These are phyloP conservation scores for Coregonus suidteri DNA, from an alignment of 2,797 vertebrate species.

Conservation along the genomic window DNA sequence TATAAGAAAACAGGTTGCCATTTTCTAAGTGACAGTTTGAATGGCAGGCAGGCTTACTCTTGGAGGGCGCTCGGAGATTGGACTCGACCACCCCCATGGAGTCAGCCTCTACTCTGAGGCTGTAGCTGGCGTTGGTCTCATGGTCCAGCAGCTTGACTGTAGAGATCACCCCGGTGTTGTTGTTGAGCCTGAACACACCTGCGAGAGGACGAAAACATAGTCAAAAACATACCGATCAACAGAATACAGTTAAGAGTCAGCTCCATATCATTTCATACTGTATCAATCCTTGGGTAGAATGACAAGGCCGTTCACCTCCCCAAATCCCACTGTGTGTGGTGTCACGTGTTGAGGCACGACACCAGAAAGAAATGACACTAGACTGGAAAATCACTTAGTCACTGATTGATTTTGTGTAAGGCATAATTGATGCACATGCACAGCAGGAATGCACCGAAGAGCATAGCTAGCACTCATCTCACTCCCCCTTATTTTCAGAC, in stretches of 20 bases:
- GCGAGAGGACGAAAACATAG: constrained; percentile 25
- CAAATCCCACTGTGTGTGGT: background rate
- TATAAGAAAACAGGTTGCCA: background rate
- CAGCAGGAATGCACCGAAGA: background rate
- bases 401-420: background rate
- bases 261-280: background rate
- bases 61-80: constrained; percentile 88
- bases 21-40: background rate
- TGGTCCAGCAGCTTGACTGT: constrained; percentile 87
- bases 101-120: constrained; percentile 90
- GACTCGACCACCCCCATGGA: constrained; percentile 87
- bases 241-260: background rate
- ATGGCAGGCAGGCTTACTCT: constrained; percentile 81
- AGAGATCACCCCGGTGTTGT: constrained; percentile 85
- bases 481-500: background rate
- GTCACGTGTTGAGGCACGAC: background rate
- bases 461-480: background rate
- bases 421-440: background rate
- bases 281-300: background rate
- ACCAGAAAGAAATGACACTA: background rate
- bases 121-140: constrained; percentile 82
- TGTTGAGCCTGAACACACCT: constrained; percentile 87
- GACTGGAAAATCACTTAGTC: background rate
- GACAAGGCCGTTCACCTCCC: background rate
- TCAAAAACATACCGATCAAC: background rate